Base-by-base conservation (phyloP, 2,113 vertebrate species). In the Zapus hudsonius region DNA sequence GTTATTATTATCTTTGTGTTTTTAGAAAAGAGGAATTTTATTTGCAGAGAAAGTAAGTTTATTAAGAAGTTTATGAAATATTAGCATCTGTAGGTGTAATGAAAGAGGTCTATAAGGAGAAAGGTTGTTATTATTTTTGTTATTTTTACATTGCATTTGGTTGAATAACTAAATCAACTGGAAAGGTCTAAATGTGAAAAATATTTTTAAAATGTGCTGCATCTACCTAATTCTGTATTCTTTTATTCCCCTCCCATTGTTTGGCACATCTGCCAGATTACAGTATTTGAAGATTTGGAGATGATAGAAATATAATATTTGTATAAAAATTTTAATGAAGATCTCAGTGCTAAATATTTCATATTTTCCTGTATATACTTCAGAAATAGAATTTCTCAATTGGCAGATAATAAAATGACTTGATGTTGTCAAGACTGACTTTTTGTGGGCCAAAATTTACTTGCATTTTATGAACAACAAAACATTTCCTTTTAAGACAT, bases 1-100 rank as follows among this genome's bases (percentile, higher is more conserved):
- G 63, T 61, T 76, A 55, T 80, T 94, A 70, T 80, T 95, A n/a
- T n/a, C n/a, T 52, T 52, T 52, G 52, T 52, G 52, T 52, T 52
- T 52, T 52, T 7, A 52, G 52, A 52, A 52, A 52, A 52, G 52
- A 52, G 52, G 16, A 52, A 15, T 52, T 52, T 52, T 15, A 47
- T 52, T 52, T 52, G 7, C 52, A 52, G 52, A 52, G 52, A 52
- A 52, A 52, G 7, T 52, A 52, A 52, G 52, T 52, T 52, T 15
- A 12, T 52, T 52, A 52, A 52, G 52, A 52, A 52, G 12, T 10
- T 52, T 52, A 52, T 52, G 52, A 52, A 52, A 52, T 7, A 52
- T 52, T 52, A 52, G 11, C 52, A 52, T 2, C 52, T 52, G 12
- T 52, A 52, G 11, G 52, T 52, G 16, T 15, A 52, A 12, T 52